These are phyloP conservation scores for Clavelina lepadiformis DNA, from an alignment of 23 tunicate genomes.

Conservation along the genomic window DNA sequence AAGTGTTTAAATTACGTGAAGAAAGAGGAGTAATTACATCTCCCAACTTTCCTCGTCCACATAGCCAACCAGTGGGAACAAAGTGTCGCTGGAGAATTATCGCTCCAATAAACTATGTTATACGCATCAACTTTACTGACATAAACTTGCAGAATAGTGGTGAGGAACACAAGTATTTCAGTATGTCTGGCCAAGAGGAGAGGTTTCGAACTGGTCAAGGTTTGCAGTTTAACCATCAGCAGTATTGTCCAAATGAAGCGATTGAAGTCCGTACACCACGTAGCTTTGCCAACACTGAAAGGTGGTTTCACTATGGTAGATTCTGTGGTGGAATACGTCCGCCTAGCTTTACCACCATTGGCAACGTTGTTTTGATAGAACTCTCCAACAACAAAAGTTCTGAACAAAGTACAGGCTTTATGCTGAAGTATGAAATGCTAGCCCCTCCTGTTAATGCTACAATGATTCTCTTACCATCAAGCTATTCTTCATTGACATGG, in stretches of 20 bases:
- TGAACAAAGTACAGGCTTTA: constrained; percentile 7
- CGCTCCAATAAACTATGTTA: constrained; percentile 8
- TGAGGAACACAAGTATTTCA: constrained; percentile 1
- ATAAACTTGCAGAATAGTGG: constrained; percentile 3
- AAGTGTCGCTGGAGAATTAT: constrained; percentile 39
- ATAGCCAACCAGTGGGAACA: not conserved
- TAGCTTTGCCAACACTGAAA: not conserved
- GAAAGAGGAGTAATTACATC: constrained; percentile 6
- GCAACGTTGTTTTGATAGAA: constrained; percentile 27
- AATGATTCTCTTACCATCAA: not conserved
- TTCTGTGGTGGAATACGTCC: constrained; percentile 29
- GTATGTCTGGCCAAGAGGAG: constrained; percentile 9
- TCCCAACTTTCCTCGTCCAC: not conserved
- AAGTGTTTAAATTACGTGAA: constrained; percentile 2
- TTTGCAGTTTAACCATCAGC: constrained; percentile 23
- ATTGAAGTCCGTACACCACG: constrained; percentile 8
- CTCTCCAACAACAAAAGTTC: not conserved
- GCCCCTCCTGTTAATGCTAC: constrained; percentile 22
- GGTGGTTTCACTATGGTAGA: constrained; percentile 22
- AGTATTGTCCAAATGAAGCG: constrained; percentile 15
- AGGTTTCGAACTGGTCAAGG: constrained; percentile 26
- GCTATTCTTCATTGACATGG: constrained; percentile 15
- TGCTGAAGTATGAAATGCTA: constrained; percentile 33
- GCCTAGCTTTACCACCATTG: constrained; percentile 29
- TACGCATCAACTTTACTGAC: constrained; percentile 36